Evolutionary conservation across 1,140 invertebrate genomes (phyloP).

Genomic region (Trinorchestia longiramus): DNA sequence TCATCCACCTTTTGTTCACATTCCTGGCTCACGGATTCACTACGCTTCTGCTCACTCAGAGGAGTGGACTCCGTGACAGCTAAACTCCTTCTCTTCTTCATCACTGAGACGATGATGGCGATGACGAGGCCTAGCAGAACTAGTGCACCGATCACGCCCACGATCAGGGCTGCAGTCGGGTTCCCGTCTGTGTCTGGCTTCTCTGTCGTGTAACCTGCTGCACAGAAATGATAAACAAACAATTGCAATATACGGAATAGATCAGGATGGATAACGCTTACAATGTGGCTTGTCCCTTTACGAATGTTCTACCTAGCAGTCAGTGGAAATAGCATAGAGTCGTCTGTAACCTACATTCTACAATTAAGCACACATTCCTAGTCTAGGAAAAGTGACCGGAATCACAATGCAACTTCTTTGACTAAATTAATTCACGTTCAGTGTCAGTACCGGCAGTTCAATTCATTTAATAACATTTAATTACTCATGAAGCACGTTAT

Average conservation of each 20-base stretch:
- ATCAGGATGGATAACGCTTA: not conserved
- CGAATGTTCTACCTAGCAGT: not conserved
- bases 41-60: not conserved
- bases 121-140: not conserved
- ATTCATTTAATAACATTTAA: no score
- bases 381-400: no score
- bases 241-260: not conserved
- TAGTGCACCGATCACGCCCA: not conserved
- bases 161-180: not conserved
- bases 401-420: no score
- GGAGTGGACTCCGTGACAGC: not conserved
- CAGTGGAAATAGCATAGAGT: not conserved
- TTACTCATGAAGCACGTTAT: no score
- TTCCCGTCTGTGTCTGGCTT: not conserved
- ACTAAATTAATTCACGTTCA: no score
- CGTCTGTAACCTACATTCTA: no score
- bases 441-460: no score
- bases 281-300: not conserved
- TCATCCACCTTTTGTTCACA: not conserved
- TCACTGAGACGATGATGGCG: slow-evolving; percentile 6
- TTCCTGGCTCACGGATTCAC: not conserved
- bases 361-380: no score
- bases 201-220: not conserved
- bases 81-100: not conserved
- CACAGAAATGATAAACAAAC: not conserved